Percentiles rank a stretch among this genome's conserved stretches.
Conservation (phyloP, 2,888 invertebrate genomes). For the Nematopogon swammerdamellus region DNA sequence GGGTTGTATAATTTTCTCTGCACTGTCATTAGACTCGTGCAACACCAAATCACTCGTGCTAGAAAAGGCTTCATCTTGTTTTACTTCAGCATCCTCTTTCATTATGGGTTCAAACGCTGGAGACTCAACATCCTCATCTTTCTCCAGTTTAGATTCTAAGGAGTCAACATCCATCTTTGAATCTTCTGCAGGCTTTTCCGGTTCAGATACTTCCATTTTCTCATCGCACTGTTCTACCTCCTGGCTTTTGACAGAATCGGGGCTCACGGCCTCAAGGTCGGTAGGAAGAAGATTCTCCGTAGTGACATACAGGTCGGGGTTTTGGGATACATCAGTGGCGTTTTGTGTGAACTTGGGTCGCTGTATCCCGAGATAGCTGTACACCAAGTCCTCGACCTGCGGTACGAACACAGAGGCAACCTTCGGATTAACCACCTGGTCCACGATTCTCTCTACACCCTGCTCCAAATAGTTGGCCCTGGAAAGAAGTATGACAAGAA, state of each 20-base stretch:
- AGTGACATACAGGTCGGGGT: constrained; percentile 23
- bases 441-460: constrained; percentile 92
- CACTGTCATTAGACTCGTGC: constrained; percentile 24
- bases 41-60: constrained; percentile 40
- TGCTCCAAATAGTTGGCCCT: constrained; percentile 86
- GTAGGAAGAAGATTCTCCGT: constrained; percentile 66
- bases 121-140: no score
- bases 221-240: constrained; percentile 33
- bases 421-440: constrained; percentile 94
- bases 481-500: constrained; percentile 19
- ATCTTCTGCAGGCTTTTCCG: constrained; percentile 16
- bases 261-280: constrained; percentile 79
- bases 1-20: constrained; percentile 30
- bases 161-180: constrained; percentile 8
- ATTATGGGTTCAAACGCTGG: constrained; percentile 65
- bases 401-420: constrained; percentile 84
- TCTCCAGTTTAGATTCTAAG: constrained; percentile 12
- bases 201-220: constrained; percentile 25
- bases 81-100: constrained; percentile 40
- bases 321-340: constrained; percentile 17
- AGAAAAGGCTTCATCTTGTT: constrained; percentile 45
- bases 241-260: constrained; percentile 68
- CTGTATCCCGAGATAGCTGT: constrained; percentile 79
- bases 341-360: constrained; percentile 54
- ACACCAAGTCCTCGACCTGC: constrained; percentile 87